Base-by-base conservation (phyloP, 2,888 invertebrate genomes). In the Scelioninae gen. 1 region DNA sequence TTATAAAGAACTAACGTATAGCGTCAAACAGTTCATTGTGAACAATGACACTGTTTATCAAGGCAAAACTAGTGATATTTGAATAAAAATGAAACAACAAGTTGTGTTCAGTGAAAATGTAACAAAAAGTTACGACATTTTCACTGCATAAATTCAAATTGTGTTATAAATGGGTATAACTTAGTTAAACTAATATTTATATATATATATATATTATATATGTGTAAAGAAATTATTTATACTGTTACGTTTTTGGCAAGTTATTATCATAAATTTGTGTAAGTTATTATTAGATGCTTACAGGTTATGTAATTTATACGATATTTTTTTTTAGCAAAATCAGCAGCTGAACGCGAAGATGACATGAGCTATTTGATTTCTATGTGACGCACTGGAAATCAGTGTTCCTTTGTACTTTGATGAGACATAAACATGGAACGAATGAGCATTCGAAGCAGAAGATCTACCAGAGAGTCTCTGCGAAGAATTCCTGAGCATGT, bases 401-500 rank as follows among this genome's bases (percentile, higher is more conserved):
- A n/a, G n/a, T n/a, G n/a, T n/a, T n/a, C n/a, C 43, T 47, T 47
- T 65, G 32, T 16, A 56, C 32, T n/a, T 47, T 38, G 38, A 23
- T 31, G 16, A 51, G 16, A 58, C 15, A 43, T 15, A 66, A 79
- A 58, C 49, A 84, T 84, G 78, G 77, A 84, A 13, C 32, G n/a
- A n/a, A n/a, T n/a, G n/a, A n/a, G n/a, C n/a, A n/a, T n/a, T n/a
- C n/a, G 11, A 47, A 60, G 38, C 0, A 56, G 47, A 60, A 72
- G 65, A 71, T 83, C 84, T 74, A 58, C 62, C 0, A 66, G 51
- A 15, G 82, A 82, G 75, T 56, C 60, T 29, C 43, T 90, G n/a
- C 84, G 83, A 69, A 87, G 83, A n/a, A 74, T 91, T 74, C 91
- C 92, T 4, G 85, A 88, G 74, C 84, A 80, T 29, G 88, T 91